These are phyloP conservation scores for Copidosoma aretas DNA, from an alignment of 2,888 invertebrate species.

Conservation along the genomic window DNA sequence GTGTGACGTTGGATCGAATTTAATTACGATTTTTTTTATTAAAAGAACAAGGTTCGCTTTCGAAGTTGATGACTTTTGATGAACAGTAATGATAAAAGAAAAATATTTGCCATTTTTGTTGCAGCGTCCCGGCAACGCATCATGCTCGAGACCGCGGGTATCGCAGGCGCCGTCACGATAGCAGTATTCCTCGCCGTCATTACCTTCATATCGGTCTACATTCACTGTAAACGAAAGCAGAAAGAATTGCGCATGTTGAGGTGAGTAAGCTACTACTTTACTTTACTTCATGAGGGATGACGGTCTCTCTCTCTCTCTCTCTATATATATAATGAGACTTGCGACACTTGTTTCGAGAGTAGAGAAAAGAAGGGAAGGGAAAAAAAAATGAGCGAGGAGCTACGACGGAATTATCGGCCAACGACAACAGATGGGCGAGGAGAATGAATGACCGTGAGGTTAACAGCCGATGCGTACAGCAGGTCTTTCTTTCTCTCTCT, in stretches of 20 bases:
- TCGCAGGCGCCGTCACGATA: conserved; percentile 81
- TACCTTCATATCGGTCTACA: conserved; percentile 62
- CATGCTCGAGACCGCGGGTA: conserved; percentile 87
- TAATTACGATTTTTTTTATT: conserved; percentile 12
- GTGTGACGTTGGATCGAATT: background rate
- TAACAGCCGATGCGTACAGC: conserved; percentile 7
- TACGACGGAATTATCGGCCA: conserved; percentile 18
- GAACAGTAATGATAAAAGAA: too few species aligned
- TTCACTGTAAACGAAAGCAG: conserved; percentile 62
- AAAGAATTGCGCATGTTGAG: conserved; percentile 59
- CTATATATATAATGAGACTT: conserved; percentile 1
- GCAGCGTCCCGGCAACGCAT: conserved; percentile 79
- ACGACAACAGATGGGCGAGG: conserved; percentile 27
- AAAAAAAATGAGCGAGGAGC: background rate
- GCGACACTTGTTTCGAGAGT: conserved; percentile 16
- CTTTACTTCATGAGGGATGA: background rate
- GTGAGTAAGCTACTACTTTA: conserved; percentile 44
- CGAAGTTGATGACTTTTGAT: too few species aligned
- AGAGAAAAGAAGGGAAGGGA: background rate
- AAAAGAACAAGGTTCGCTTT: too few species aligned
- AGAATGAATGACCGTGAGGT: conserved; percentile 15
- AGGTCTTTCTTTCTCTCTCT: background rate
- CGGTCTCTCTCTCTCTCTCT: background rate
- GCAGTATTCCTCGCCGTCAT: conserved; percentile 62
- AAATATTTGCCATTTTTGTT: conserved; percentile 45